Conservation (phyloP, 2,113 vertebrate genomes). For the Erythrolamprus reginae region DNA sequence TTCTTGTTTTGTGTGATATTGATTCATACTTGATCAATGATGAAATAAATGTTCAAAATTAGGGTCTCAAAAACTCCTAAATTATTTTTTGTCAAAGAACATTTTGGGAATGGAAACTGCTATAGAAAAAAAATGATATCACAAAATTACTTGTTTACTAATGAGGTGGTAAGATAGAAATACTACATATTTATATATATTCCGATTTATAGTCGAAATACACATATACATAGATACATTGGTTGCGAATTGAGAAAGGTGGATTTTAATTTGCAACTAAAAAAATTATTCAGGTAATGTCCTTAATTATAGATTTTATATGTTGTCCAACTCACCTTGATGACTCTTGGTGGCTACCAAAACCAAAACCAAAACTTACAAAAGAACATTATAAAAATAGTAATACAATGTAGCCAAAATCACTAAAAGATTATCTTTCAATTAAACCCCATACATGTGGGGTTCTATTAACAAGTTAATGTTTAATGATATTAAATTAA, state of each 20-base stretch:
- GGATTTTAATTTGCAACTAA: neutral
- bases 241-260: neutral
- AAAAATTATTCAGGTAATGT: neutral
- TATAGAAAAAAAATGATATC: neutral
- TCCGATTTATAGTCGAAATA: neutral
- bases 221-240: neutral
- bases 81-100: neutral
- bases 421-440: neutral
- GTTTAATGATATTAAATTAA: too few relatives aligned
- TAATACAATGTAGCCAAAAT: neutral
- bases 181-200: neutral
- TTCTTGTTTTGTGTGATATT: neutral
- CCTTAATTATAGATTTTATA: neutral
- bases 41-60: neutral
- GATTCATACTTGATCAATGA: neutral
- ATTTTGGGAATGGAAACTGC: neutral
- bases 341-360: neutral
- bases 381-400: neutral
- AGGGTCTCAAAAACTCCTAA: neutral
- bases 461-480: neutral
- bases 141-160: neutral
- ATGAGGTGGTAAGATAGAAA: neutral
- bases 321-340: neutral
- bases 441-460: neutral
- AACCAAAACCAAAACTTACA: neutral